Conservation (phyloP, 1,140 invertebrate genomes). For the Aphelenchoides fujianensis region DNA sequence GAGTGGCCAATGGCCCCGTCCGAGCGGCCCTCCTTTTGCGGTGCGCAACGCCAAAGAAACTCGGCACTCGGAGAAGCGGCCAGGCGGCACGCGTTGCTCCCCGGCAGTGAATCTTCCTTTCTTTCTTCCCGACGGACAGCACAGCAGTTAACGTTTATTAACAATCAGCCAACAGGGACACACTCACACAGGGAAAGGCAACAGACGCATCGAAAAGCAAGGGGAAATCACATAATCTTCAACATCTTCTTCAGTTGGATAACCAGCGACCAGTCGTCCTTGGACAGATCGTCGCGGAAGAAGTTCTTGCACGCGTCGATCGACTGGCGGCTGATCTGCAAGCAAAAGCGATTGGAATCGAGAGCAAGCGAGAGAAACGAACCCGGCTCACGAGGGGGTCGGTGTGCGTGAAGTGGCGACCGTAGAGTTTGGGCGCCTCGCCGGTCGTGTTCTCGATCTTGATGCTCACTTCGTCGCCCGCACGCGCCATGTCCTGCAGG, state of each 20-base stretch:
- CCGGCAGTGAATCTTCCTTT: too few species aligned
- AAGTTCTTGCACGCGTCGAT: conserved; percentile 99
- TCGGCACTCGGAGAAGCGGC: too few species aligned
- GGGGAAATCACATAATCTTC: conserved; percentile 70
- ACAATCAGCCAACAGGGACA: background rate
- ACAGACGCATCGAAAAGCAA: background rate
- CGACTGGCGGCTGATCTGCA: conserved; percentile 90
- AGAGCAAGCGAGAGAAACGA: conserved; percentile 60
- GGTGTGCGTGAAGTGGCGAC: conserved; percentile 92
- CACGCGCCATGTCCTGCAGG: conserved; percentile 79
- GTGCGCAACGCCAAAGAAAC: too few species aligned
- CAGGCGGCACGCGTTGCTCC: too few species aligned
- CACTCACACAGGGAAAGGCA: background rate
- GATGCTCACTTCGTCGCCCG: conserved; percentile 95
- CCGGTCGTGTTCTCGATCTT: conserved; percentile 94
- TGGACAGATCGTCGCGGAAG: conserved; percentile 91
- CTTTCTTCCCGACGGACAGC: too few species aligned
- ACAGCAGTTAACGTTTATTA: background rate
- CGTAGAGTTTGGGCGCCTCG: conserved; percentile 95
- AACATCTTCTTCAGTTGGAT: conserved; percentile 96
- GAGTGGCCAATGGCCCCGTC: too few species aligned
- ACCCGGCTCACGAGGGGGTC: conserved; percentile 94
- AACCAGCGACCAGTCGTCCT: conserved; percentile 95
- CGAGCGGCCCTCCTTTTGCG: too few species aligned
- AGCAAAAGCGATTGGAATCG: background rate